Evolutionary conservation across 2,888 invertebrate genomes (phyloP).

Genomic region (Drosophila cognata): DNA sequence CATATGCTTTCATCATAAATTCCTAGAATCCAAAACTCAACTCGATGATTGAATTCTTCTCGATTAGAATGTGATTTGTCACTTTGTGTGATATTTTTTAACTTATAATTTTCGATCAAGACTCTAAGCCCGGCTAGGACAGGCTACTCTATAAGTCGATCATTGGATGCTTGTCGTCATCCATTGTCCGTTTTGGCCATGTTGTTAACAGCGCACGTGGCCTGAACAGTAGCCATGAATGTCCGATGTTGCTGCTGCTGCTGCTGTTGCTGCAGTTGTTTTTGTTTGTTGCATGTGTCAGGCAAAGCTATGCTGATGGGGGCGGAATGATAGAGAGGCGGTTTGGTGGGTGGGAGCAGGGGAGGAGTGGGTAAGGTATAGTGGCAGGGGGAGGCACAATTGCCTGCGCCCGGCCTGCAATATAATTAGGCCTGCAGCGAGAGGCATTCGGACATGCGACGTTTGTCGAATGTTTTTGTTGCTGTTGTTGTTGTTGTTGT

Average conservation of each 20-base stretch:
- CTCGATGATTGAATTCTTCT: background rate
- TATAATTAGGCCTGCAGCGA: conserved; percentile 78
- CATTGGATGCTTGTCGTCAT: background rate
- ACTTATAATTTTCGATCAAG: background rate
- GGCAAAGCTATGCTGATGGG: conserved; percentile 60
- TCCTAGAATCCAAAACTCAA: background rate
- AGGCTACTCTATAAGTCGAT: conserved; percentile 29
- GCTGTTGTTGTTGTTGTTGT: conserved; percentile 12
- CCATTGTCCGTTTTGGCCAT: conserved; percentile 24
- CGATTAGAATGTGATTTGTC: background rate
- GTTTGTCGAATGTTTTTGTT: conserved; percentile 56
- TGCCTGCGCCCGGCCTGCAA: conserved; percentile 59
- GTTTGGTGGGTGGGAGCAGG: background rate
- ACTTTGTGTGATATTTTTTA: background rate
- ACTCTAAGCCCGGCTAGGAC: background rate
- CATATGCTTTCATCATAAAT: background rate
- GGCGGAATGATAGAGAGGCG: conserved; percentile 15
- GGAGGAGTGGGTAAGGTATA: background rate
- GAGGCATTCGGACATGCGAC: conserved; percentile 57
- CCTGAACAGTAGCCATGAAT: conserved; percentile 52
- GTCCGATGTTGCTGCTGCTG: conserved; percentile 45
- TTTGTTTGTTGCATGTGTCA: conserved; percentile 58
- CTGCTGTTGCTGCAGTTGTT: conserved; percentile 42
- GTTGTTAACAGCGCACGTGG: conserved; percentile 66
- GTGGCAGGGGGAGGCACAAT: conserved; percentile 28